Evolutionary conservation across 35 echinoderm and acorn worm genomes (phyloP).

Genomic region (Strongylocentrotus purpuratus): DNA sequence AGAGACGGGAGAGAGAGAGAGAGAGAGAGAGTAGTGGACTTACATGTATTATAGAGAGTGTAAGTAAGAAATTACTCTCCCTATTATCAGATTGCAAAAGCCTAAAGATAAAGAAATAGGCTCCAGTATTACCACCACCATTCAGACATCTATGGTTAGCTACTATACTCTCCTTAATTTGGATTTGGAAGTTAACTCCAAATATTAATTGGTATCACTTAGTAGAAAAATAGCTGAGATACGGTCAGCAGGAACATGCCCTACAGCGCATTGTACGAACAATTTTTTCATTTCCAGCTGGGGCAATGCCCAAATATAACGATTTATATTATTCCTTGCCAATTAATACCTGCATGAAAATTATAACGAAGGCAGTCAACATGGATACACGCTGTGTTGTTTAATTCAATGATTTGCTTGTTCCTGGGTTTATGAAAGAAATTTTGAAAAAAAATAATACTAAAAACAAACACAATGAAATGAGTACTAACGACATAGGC

Average conservation of each 20-base stretch:
- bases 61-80: too few relatives aligned
- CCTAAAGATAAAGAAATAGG: too few relatives aligned
- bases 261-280: neutral
- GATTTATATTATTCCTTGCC: neutral
- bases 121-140: too few relatives aligned
- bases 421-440: neutral
- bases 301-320: neutral
- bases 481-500: too few relatives aligned
- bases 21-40: too few relatives aligned
- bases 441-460: too few relatives aligned
- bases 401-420: neutral
- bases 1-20: too few relatives aligned
- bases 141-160: neutral
- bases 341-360: neutral
- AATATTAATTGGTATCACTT: conserved; percentile 5
- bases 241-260: neutral
- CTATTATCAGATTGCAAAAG: too few relatives aligned
- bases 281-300: conserved; percentile 12
- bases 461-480: too few relatives aligned
- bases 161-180: neutral
- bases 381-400: neutral
- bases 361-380: neutral
- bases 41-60: too few relatives aligned
- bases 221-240: neutral
- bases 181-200: neutral